phyloP scores from a whole-genome alignment of 2,113 vertebrate species.

The Euleptes europaea region DNA sequence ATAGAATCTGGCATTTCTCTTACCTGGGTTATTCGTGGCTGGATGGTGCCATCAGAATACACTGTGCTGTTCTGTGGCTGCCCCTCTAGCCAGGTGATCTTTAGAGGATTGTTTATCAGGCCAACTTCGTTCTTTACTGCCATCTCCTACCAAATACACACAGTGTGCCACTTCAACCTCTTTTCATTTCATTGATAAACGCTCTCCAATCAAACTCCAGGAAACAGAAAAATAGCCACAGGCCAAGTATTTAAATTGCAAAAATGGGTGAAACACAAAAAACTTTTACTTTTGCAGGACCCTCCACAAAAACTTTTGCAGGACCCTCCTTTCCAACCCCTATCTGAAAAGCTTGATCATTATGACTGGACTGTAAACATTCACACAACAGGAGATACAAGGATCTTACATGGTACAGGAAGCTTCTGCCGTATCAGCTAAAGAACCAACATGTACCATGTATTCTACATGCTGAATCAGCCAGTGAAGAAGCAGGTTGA shows the following conservation, averaged over 20 bases:
- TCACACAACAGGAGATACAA: neutral
- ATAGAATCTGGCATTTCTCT: conserved; percentile 12
- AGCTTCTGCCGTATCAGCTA: neutral
- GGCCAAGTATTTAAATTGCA: neutral
- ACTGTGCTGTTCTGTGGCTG: conserved; percentile 62
- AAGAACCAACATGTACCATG: neutral
- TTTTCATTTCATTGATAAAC: neutral
- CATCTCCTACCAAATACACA: conserved; percentile 81
- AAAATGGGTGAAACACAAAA: neutral
- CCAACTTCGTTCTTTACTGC: conserved; percentile 91
- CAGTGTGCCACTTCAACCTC: neutral
- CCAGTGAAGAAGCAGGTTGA: neutral
- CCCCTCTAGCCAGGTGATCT: conserved; percentile 93
- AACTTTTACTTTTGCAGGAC: neutral
- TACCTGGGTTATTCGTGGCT: conserved; percentile 80
- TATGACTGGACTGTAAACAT: neutral
- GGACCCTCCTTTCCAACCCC: neutral
- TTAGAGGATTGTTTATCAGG: conserved; percentile 86
- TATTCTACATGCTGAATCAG: neutral
- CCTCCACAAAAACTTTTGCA: neutral
- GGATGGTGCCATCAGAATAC: conserved; percentile 17
- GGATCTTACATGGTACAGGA: neutral
- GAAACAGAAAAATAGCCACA: neutral
- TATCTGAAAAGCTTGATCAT: neutral
- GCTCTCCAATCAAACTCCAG: neutral